Conservation (phyloP, 2,888 invertebrate genomes). For the Lymantria monacha region DNA sequence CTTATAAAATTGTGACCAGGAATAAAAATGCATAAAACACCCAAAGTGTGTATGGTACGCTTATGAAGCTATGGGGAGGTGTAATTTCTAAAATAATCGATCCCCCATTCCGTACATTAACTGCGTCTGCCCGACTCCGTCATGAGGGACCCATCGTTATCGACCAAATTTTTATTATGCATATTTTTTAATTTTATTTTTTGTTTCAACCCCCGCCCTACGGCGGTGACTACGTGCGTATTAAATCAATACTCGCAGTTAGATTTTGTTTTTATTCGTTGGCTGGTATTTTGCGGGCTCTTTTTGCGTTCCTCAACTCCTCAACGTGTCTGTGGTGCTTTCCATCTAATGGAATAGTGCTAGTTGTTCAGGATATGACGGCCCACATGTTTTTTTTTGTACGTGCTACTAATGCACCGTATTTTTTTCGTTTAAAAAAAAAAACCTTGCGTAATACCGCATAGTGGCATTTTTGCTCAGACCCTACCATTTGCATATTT, state of each 20-base stretch:
- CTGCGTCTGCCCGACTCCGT: conserved; percentile 46
- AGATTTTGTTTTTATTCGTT: conserved; percentile 50
- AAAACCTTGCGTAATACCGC: conserved; percentile 4
- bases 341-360: conserved; percentile 48
- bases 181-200: conserved; percentile 79
- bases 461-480: no score
- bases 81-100: conserved; percentile 66
- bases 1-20: no score
- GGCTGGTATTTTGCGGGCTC: conserved; percentile 12
- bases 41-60: conserved; percentile 24
- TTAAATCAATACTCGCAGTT: conserved; percentile 64
- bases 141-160: conserved; percentile 62
- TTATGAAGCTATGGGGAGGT: conserved; percentile 30
- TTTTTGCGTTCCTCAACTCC: conserved; percentile 37
- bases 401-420: conserved; percentile 23
- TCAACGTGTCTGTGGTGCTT: conserved; percentile 25
- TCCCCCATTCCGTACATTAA: conserved; percentile 57
- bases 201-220: conserved; percentile 56
- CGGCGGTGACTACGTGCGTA: conserved; percentile 41
- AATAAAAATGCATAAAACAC: conserved; percentile 17
- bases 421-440: conserved; percentile 16
- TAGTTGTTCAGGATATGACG: conserved; percentile 15
- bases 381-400: conserved; percentile 22
- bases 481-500: no score
- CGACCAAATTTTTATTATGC: conserved; percentile 77